phyloP scores from a whole-genome alignment of 2,113 vertebrate genomes.

The Nestor notabilis region DNA sequence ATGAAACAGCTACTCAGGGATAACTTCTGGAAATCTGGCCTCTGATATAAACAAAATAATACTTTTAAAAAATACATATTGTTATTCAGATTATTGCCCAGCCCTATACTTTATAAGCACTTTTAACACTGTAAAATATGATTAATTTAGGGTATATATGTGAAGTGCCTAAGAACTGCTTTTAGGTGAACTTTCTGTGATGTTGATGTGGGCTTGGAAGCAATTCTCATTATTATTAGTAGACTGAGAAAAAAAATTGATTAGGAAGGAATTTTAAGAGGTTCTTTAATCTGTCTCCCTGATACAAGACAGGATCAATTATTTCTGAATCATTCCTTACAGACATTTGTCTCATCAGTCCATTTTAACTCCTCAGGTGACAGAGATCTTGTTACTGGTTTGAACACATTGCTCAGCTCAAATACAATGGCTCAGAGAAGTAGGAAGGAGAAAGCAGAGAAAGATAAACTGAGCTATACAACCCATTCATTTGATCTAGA shows the following conservation, averaged over 20 bases:
- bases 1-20: not conserved
- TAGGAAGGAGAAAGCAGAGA: not conserved
- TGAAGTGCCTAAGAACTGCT: not conserved
- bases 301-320: not conserved
- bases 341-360: conserved; percentile 2
- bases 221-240: conserved; percentile 6
- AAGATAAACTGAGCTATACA: not conserved
- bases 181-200: not conserved
- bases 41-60: not conserved
- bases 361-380: not conserved
- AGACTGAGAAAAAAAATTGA: conserved; percentile 4
- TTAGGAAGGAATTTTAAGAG: conserved; percentile 24
- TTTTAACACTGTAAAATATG: not conserved
- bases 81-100: not conserved
- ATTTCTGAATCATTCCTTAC: not conserved
- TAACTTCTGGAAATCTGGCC: not conserved
- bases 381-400: not conserved
- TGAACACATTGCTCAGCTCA: not conserved
- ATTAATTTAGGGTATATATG: not conserved
- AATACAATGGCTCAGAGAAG: not conserved
- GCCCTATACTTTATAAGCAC: not conserved
- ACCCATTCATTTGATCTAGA: not conserved
- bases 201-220: not conserved
- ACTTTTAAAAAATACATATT: not conserved
- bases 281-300: not conserved